A percentile compares a stretch with the other conserved stretches of the same genome.
Conservation (phyloP, 2,113 vertebrate species). For the Myanophis thanlyinensis region DNA sequence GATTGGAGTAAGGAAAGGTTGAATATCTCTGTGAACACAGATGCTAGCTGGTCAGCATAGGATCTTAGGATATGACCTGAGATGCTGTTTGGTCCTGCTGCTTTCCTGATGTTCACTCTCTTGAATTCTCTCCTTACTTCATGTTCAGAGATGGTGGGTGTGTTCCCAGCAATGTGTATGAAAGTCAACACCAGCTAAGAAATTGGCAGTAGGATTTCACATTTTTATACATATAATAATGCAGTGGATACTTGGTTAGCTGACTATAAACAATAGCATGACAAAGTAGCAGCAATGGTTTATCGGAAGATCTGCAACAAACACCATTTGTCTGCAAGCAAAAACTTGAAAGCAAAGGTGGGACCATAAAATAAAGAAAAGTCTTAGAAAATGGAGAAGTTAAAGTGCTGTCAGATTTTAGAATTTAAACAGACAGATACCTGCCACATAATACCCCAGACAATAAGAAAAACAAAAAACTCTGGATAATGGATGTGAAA, state of each 20-base stretch:
- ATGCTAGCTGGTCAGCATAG: too few species aligned
- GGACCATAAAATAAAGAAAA: background rate
- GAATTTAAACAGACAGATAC: background rate
- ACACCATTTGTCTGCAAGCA: background rate
- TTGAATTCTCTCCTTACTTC: too few species aligned
- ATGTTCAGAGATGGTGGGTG: too few species aligned
- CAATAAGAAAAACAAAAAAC: background rate
- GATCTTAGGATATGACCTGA: too few species aligned
- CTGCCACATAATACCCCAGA: background rate
- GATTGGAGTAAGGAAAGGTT: too few species aligned
- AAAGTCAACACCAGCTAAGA: background rate
- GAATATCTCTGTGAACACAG: too few species aligned
- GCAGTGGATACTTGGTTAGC: background rate
- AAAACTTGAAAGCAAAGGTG: background rate
- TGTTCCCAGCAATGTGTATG: too few species aligned
- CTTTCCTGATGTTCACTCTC: too few species aligned
- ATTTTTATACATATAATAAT: background rate
- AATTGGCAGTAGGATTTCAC: background rate
- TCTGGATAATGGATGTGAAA: background rate
- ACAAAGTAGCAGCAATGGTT: background rate
- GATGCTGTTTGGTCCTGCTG: too few species aligned
- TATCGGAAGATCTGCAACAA: background rate
- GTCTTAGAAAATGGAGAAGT: background rate
- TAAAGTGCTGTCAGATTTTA: background rate
- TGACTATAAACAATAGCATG: background rate